Evolutionary conservation across 2,888 invertebrate species (phyloP).

Genomic region (Orthonychiurus folsomi): DNA sequence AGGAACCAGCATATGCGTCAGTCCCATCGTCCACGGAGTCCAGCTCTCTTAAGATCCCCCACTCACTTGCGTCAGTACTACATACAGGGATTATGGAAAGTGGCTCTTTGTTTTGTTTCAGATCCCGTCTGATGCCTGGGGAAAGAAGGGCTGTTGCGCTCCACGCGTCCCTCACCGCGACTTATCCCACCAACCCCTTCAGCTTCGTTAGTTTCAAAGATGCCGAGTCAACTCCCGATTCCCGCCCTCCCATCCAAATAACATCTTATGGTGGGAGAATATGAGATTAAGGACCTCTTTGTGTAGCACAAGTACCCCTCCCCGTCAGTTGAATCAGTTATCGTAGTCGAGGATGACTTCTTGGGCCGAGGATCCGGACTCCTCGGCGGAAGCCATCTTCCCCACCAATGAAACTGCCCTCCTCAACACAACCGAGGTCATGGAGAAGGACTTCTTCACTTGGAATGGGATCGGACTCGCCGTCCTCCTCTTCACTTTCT

Average conservation of each 20-base stretch:
- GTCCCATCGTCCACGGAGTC: neutral
- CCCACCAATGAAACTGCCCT: neutral
- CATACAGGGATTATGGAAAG: conserved; percentile 7
- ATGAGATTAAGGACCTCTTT: neutral
- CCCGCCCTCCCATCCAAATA: neutral
- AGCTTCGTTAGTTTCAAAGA: neutral
- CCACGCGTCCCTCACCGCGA: neutral
- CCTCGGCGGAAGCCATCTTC: neutral
- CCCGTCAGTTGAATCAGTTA: neutral
- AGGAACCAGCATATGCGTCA: neutral
- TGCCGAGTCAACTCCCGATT: neutral
- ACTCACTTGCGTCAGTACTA: neutral
- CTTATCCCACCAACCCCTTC: neutral
- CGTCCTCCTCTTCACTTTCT: conserved; percentile 67
- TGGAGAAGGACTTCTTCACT: neutral
- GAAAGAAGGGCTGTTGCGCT: neutral
- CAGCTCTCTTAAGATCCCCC: neutral
- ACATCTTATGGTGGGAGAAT: conserved; percentile 3
- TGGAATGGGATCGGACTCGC: conserved; percentile 22
- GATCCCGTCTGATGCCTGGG: neutral
- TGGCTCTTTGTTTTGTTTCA: conserved; percentile 7
- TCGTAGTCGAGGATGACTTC: neutral
- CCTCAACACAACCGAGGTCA: neutral
- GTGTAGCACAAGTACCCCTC: neutral
- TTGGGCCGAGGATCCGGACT: conserved; percentile 6